Conservation (phyloP, 2,113 vertebrate genomes). For the Microcebus murinus region DNA sequence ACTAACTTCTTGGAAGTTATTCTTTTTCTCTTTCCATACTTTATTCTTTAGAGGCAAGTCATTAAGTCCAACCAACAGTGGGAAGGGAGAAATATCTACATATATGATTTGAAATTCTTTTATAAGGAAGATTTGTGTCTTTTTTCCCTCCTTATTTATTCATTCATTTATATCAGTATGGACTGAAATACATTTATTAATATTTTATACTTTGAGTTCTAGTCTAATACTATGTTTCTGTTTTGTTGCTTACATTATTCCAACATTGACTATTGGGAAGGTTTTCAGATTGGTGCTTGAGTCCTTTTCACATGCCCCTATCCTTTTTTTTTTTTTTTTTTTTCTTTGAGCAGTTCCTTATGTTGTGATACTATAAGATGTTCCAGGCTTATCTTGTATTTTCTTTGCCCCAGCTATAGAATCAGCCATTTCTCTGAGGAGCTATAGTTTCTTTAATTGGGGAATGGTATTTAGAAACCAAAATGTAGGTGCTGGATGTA, state of each 20-base stretch:
- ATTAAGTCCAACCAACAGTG: not conserved
- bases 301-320: not conserved
- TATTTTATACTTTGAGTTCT: slow-evolving; percentile 19
- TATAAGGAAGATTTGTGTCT: slow-evolving; percentile 24
- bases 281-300: not conserved
- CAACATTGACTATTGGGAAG: not conserved
- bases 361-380: not conserved
- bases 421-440: not conserved
- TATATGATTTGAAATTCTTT: slow-evolving; percentile 30
- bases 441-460: not conserved
- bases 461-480: slow-evolving; percentile 5
- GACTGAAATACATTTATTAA: not conserved
- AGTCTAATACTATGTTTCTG: not conserved
- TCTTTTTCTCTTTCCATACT: not conserved
- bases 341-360: slow-evolving; percentile 5
- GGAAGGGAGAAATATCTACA: not conserved
- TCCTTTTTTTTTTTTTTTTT: not conserved
- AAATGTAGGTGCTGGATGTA: not conserved
- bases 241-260: slow-evolving; percentile 24
- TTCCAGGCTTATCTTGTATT: not conserved
- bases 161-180: not conserved
- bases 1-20: not conserved
- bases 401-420: not conserved
- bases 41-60: not conserved
- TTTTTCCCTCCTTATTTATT: not conserved